A percentile compares a stretch with the other conserved stretches of the same genome.
Conservation (phyloP, 2,888 invertebrate species). For the Cremastobaeus sp. region DNA sequence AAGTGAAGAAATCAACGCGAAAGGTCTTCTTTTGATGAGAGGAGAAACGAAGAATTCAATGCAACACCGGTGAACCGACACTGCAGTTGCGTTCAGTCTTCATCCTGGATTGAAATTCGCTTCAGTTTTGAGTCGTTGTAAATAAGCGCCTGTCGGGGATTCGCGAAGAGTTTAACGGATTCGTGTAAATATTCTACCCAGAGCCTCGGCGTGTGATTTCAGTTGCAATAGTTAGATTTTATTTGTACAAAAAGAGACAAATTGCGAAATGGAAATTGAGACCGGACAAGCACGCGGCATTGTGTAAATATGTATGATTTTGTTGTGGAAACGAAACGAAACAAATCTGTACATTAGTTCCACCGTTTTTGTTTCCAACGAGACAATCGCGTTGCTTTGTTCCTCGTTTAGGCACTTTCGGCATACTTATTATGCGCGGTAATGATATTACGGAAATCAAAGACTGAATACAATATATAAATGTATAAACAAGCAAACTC, state of each 20-base stretch:
- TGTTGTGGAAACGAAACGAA: conserved; percentile 24
- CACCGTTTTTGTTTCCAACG: conserved; percentile 27
- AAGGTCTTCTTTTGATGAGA: too few relatives aligned
- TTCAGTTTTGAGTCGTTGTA: conserved; percentile 15
- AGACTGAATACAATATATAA: conserved; percentile 53
- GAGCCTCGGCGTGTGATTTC: conserved; percentile 6
- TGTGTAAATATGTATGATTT: conserved; percentile 33
- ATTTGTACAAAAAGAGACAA: conserved; percentile 12
- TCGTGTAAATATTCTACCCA: conserved; percentile 28
- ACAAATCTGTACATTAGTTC: conserved; percentile 27
- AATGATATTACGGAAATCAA: conserved; percentile 52
- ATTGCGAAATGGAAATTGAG: not conserved
- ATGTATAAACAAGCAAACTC: conserved; percentile 30
- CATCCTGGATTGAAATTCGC: not conserved
- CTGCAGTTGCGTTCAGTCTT: conserved; percentile 29
- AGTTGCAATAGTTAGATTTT: conserved; percentile 38
- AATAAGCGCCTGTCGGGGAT: conserved; percentile 26
- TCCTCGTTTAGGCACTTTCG: conserved; percentile 48
- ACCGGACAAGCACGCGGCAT: conserved; percentile 4
- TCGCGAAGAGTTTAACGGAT: conserved; percentile 21
- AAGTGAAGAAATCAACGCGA: conserved; percentile 7
- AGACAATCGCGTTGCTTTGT: conserved; percentile 52
- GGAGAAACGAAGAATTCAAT: conserved; percentile 5
- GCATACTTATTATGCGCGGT: conserved; percentile 50
- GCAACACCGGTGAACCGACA: conserved; percentile 11